Evolutionary conservation across 2,888 invertebrate genomes (phyloP).

Genomic region (Fissipunctia ypsillon): DNA sequence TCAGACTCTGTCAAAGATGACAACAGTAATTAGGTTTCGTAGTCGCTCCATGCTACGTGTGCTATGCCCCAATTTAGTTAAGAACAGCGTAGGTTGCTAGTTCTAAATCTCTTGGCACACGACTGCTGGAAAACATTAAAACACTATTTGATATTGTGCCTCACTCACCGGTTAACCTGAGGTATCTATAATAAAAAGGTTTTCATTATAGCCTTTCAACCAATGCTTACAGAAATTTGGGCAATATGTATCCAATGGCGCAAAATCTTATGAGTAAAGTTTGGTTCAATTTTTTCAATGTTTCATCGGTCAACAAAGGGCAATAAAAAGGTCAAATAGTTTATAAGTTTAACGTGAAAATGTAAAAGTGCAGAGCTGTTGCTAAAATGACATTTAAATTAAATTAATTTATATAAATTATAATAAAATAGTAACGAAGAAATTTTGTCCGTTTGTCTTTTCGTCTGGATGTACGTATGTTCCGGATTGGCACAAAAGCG

Average conservation of each 20-base stretch:
- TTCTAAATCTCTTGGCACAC: not conserved
- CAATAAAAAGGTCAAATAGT: conserved; percentile 1
- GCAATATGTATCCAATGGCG: conserved; percentile 34
- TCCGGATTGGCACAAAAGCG: not conserved
- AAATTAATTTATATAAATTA: not conserved
- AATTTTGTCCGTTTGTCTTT: not conserved
- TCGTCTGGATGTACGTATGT: not conserved
- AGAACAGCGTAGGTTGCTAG: not conserved
- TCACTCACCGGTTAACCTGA: not conserved
- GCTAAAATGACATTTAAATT: not conserved
- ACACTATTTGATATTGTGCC: not conserved
- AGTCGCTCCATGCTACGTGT: not conserved
- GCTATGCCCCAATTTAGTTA: not conserved
- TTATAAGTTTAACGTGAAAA: not conserved
- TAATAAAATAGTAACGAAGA: not conserved
- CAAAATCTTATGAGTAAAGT: conserved; percentile 33
- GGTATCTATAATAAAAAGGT: conserved; percentile 7
- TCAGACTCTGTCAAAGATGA: no score
- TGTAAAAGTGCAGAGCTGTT: not conserved
- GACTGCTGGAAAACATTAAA: not conserved
- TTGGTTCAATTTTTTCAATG: conserved; percentile 22
- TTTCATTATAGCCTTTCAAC: conserved; percentile 33
- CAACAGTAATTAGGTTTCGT: no score
- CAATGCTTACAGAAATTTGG: conserved; percentile 23
- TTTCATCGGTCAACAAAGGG: conserved; percentile 22